A percentile compares a stretch with the other conserved stretches of the same genome.
phyloP scores from a whole-genome alignment of 1,140 invertebrate genomes.

The Pseudomyrmex dendroicus region DNA sequence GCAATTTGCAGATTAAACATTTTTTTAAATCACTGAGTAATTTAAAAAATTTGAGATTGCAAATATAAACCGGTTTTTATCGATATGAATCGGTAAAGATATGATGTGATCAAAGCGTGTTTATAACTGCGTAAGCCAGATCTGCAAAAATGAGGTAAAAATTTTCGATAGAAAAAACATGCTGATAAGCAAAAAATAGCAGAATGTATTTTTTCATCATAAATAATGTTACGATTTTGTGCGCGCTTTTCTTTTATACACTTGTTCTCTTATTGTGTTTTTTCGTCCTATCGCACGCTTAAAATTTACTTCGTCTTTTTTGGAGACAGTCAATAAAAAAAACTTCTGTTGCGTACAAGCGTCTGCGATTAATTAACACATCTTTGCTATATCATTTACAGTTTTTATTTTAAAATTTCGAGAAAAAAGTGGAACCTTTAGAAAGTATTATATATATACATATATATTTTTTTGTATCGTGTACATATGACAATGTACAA shows the following conservation, averaged over 20 bases:
- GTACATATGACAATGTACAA: neutral
- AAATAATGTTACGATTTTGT: constrained; percentile 4
- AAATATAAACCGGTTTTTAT: neutral
- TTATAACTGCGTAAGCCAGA: constrained; percentile 18
- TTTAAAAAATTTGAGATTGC: constrained; percentile 57
- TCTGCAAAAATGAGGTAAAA: constrained; percentile 9
- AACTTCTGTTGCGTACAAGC: constrained; percentile 10
- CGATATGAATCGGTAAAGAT: neutral
- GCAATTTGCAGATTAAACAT: constrained; percentile 68
- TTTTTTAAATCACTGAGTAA: constrained; percentile 28
- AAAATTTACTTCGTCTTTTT: constrained; percentile 36
- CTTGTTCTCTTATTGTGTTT: neutral
- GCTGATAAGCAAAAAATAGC: neutral
- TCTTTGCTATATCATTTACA: neutral
- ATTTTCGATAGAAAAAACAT: neutral
- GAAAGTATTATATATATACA: no score
- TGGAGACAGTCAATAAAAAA: constrained; percentile 13
- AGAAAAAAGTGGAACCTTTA: no score
- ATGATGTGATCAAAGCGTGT: neutral
- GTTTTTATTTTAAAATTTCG: no score
- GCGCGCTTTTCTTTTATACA: neutral
- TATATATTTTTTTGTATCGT: no score
- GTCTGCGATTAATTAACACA: constrained; percentile 11
- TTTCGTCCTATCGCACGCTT: constrained; percentile 17
- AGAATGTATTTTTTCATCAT: neutral